A percentile compares a stretch with the other conserved stretches of the same genome.
Conservation (phyloP, 2,888 invertebrate species). For the Dasypogon diadema region DNA sequence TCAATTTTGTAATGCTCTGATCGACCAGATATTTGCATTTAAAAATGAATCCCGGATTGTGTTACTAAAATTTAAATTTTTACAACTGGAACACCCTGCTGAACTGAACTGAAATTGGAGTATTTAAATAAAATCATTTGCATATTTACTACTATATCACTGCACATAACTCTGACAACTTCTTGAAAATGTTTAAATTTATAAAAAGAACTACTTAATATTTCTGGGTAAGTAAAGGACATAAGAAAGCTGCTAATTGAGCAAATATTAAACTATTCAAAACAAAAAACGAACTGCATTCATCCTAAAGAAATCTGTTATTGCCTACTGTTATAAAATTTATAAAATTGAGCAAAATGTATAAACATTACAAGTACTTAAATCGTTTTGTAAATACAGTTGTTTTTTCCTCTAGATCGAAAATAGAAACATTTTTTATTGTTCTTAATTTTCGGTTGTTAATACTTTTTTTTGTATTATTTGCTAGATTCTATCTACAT, state of each 20-base stretch:
- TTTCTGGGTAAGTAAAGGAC: too few species aligned
- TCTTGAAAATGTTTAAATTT: too few species aligned
- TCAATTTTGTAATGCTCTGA: too few species aligned
- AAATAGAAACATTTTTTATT: conserved; percentile 49
- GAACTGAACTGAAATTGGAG: too few species aligned
- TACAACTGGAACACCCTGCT: too few species aligned
- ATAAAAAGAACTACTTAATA: too few species aligned
- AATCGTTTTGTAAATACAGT: conserved; percentile 16
- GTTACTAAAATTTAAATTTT: too few species aligned
- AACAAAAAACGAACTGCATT: not conserved
- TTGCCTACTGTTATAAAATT: conserved; percentile 43
- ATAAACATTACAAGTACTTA: conserved; percentile 37
- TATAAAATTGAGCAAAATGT: conserved; percentile 47
- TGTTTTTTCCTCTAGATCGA: conserved; percentile 36
- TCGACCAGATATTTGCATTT: too few species aligned
- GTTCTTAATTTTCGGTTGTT: conserved; percentile 41
- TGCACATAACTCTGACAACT: too few species aligned
- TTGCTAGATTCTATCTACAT: conserved; percentile 29
- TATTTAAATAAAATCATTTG: too few species aligned
- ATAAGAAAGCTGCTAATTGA: not conserved
- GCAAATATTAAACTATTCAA: not conserved
- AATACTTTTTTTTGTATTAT: conserved; percentile 2
- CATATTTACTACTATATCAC: too few species aligned
- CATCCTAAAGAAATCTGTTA: conserved; percentile 3
- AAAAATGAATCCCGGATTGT: too few species aligned